Evolutionary conservation across 1,140 invertebrate species (phyloP).

Genomic region (Panulirus ornatus): DNA sequence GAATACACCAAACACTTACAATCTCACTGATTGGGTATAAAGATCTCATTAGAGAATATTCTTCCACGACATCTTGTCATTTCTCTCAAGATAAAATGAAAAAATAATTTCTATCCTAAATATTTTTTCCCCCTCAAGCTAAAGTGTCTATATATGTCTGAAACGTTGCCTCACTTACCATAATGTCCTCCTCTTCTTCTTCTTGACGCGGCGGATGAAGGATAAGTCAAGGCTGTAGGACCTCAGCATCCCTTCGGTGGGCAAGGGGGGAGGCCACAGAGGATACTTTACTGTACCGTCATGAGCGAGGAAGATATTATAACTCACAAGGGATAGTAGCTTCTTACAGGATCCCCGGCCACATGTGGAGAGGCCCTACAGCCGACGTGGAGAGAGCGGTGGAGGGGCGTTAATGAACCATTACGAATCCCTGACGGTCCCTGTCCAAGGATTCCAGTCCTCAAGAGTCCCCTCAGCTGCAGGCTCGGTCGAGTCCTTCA

Average conservation of each 20-base stretch:
- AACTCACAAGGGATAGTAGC: background rate
- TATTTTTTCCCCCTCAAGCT: no score
- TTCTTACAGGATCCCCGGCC: background rate
- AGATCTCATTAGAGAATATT: no score
- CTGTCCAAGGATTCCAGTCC: no score
- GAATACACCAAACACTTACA: no score
- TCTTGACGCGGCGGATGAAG: conserved; percentile 67
- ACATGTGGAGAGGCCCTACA: background rate
- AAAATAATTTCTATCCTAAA: no score
- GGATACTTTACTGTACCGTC: background rate
- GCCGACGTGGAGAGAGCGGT: background rate
- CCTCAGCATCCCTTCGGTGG: conserved; percentile 45
- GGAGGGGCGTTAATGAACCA: background rate
- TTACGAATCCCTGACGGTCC: no score
- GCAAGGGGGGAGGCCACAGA: background rate
- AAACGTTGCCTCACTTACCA: conserved; percentile 19
- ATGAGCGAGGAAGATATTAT: background rate
- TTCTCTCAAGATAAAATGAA: no score
- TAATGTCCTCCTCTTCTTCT: conserved; percentile 63
- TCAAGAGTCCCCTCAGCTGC: no score
- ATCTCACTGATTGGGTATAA: no score
- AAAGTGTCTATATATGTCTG: background rate
- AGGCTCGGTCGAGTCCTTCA: no score
- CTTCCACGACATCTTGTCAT: no score
- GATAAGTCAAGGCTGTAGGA: conserved; percentile 67